Conservation (phyloP, 2,888 invertebrate species). For the Prosapia bicincta region DNA sequence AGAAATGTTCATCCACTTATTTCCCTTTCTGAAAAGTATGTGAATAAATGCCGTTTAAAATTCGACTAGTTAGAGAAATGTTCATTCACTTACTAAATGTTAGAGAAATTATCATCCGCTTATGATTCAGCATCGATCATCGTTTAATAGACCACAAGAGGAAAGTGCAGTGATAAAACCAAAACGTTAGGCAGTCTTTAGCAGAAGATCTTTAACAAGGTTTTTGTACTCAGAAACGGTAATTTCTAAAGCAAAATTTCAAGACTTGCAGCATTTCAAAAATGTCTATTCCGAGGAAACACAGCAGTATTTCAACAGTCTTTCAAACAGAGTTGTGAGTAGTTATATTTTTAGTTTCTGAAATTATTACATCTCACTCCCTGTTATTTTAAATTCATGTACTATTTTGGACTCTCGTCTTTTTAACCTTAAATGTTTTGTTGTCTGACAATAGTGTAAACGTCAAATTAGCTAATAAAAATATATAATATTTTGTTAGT, state of each 20-base stretch:
- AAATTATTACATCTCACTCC: neutral
- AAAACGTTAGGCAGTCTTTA: constrained; percentile 7
- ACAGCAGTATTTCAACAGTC: constrained; percentile 6
- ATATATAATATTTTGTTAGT: neutral
- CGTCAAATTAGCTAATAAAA: neutral
- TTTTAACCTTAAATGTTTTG: constrained; percentile 5
- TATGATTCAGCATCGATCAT: constrained; percentile 8
- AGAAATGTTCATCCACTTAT: too few relatives aligned
- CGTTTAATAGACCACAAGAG: constrained; percentile 8
- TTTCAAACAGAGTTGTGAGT: neutral
- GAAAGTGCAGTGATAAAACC: constrained; percentile 12
- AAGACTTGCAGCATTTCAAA: constrained; percentile 9
- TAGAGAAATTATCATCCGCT: constrained; percentile 28
- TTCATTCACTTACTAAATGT: too few relatives aligned
- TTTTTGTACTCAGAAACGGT: neutral
- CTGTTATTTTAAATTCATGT: neutral
- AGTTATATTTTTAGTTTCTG: neutral
- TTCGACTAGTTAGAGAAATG: constrained; percentile 30
- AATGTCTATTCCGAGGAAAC: constrained; percentile 1
- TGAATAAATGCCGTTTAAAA: too few relatives aligned
- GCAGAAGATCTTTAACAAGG: neutral
- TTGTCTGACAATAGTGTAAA: neutral
- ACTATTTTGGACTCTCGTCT: constrained; percentile 3
- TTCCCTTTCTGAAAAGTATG: too few relatives aligned
- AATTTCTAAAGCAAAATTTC: constrained; percentile 5